A percentile compares a stretch with the other conserved stretches of the same genome.
Evolutionary conservation across 1,140 invertebrate species (phyloP).

Genomic region (Temnothorax longispinosus): DNA sequence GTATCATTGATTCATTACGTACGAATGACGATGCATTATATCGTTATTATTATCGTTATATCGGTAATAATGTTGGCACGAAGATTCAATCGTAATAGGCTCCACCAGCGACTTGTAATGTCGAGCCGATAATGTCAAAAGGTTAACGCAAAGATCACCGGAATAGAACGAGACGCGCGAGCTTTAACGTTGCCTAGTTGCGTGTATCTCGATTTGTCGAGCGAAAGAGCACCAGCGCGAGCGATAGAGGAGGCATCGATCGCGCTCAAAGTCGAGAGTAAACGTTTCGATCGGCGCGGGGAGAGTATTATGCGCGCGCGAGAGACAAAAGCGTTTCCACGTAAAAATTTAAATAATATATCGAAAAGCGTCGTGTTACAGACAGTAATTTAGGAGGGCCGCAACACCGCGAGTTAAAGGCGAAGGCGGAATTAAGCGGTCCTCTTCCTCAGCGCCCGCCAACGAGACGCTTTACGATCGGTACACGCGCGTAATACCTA

Average conservation of each 20-base stretch:
- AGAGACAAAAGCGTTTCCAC: not conserved
- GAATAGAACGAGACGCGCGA: conserved; percentile 42
- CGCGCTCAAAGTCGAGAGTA: not conserved
- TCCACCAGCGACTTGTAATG: not conserved
- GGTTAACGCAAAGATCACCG: conserved; percentile 44
- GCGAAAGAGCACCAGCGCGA: conserved; percentile 1
- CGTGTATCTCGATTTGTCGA: conserved; percentile 2
- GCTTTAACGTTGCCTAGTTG: not conserved
- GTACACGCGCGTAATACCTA: conserved; percentile 51
- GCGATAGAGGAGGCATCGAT: conserved; percentile 17
- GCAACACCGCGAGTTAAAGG: conserved; percentile 1
- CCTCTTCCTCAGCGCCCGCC: conserved; percentile 15
- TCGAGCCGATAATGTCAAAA: conserved; percentile 36
- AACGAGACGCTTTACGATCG: conserved; percentile 50
- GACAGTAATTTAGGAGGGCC: not conserved
- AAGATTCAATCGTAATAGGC: not conserved
- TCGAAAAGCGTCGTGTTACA: not conserved
- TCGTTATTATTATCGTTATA: conserved; percentile 1
- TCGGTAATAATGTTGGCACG: not conserved
- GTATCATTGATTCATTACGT: conserved; percentile 30
- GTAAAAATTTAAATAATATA: conserved; percentile 42
- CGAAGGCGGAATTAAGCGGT: conserved; percentile 43
- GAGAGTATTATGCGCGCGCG: not conserved
- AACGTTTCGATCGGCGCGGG: not conserved
- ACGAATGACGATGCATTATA: not conserved